Conservation (phyloP, 2,113 vertebrate species). For the Sinocyclocheilus anshuiensis region DNA sequence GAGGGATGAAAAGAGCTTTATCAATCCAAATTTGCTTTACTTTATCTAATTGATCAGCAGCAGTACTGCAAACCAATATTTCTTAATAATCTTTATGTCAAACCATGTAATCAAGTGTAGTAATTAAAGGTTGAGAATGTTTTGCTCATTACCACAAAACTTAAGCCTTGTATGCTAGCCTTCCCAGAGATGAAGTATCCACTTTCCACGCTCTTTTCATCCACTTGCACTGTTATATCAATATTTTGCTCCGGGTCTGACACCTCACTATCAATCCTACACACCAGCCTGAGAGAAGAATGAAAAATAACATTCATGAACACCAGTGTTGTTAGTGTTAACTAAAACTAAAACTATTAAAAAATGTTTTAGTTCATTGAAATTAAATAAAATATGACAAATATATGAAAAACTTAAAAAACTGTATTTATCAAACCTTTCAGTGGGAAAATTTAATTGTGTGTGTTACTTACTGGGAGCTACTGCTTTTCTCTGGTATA, state of each 20-base stretch:
- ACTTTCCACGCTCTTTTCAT: constrained; percentile 62
- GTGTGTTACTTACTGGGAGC: constrained; percentile 70
- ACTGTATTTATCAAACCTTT: not conserved
- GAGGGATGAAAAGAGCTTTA: not conserved
- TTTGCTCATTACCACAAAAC: constrained; percentile 80
- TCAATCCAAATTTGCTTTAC: not conserved
- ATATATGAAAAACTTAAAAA: too few species aligned
- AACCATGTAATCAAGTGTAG: not conserved
- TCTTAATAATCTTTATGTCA: not conserved
- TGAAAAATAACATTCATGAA: not conserved
- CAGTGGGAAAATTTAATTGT: not conserved
- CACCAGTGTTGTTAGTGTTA: too few species aligned
- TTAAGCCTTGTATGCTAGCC: constrained; percentile 72
- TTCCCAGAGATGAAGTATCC: constrained; percentile 78
- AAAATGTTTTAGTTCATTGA: too few species aligned
- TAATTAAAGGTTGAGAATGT: not conserved
- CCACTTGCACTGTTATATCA: constrained; percentile 75
- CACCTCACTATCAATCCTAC: constrained; percentile 69
- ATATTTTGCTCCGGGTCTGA: constrained; percentile 58
- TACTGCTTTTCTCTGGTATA: constrained; percentile 69
- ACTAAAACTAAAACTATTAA: too few species aligned
- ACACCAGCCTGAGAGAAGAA: constrained; percentile 76
- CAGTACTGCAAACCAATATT: too few species aligned
- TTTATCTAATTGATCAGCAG: too few species aligned
- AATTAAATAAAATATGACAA: too few species aligned